Evolutionary conservation across 2,113 vertebrate genomes (phyloP).

Genomic region (Garra rufa): DNA sequence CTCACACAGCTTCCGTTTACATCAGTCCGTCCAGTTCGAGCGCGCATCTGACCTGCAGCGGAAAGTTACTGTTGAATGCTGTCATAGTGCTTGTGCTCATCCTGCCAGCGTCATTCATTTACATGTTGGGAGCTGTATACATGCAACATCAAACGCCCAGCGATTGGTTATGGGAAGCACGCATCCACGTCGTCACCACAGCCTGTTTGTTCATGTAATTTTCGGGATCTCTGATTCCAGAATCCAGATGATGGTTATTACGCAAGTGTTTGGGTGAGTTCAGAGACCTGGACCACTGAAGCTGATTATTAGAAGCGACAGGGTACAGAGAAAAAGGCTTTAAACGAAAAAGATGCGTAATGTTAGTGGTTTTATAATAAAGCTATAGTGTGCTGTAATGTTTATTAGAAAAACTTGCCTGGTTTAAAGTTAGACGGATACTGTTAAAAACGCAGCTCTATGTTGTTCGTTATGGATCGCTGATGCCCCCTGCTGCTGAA

Average conservation of each 20-base stretch:
- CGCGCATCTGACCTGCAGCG: constrained; percentile 26
- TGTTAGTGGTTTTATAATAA: neutral
- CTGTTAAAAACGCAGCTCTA: neutral
- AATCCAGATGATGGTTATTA: neutral
- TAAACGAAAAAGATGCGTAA: too few relatives aligned
- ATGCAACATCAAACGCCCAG: neutral
- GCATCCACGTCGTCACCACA: neutral
- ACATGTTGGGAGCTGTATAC: constrained; percentile 13
- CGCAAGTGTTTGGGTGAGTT: constrained; percentile 16
- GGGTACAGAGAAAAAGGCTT: neutral
- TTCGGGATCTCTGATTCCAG: neutral
- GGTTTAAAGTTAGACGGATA: neutral
- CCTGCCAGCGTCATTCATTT: constrained; percentile 29
- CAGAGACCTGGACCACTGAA: neutral
- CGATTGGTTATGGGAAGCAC: constrained; percentile 19
- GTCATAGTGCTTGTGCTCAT: constrained; percentile 17
- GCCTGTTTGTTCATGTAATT: constrained; percentile 11
- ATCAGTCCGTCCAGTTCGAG: constrained; percentile 1
- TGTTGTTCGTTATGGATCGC: neutral
- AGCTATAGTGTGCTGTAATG: neutral
- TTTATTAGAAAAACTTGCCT: neutral
- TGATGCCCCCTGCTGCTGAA: neutral
- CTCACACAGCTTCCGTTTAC: neutral
- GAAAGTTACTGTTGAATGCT: constrained; percentile 35
- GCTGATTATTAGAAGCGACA: neutral